Evolutionary conservation across 2,888 invertebrate species (phyloP), one percentile per base, ranked within the genome.

Genomic region (Ecliptopera silaceata): DNA sequence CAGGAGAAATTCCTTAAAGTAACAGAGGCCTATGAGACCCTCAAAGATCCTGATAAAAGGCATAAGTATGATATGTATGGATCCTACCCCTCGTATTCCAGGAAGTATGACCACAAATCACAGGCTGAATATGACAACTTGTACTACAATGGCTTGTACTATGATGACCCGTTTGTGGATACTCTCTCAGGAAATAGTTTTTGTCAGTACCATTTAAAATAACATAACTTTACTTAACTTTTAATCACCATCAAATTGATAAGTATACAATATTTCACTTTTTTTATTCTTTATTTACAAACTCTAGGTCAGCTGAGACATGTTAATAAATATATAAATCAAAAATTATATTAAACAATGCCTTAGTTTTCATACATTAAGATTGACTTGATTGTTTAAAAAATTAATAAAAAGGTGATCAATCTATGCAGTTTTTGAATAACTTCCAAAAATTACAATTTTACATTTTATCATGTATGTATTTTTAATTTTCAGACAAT

Each of bases 71-170:
- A 97, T 80, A 79, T 94, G 32, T 93, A 95, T 74, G 97, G 97
- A 2, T 95, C 96, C 73, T 94, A 94, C 26, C 69, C 72, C 13
- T 69, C 86, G 4, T 88, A 86, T 52, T 80, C 86, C 0, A 77
- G 78, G 63, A 95, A 93, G 29, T 90, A 95, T 64, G 93, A 93
- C 59, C 91, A 92, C 65, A 87, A 85, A 38, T 92, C 93, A 11
- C 93, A 94, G 53, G 63, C 84, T 0, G 92, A 93, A 52, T 97
- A 96, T 84, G 95, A 96, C 67, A 96, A 97, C 92, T 93, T 94
- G 61, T 97, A 95, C 80, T 97, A 97, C 75, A 93, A 97, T 92
- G 97, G 97, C 54, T 93, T 97, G 61, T 97, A 97, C 82, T 96
- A 97, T 77, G 95, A 97, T 77, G 97, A 97, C 86, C 94, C 94